Evolutionary conservation across 2,797 vertebrate species (phyloP).

Genomic region (Tauraco hartlaubi): DNA sequence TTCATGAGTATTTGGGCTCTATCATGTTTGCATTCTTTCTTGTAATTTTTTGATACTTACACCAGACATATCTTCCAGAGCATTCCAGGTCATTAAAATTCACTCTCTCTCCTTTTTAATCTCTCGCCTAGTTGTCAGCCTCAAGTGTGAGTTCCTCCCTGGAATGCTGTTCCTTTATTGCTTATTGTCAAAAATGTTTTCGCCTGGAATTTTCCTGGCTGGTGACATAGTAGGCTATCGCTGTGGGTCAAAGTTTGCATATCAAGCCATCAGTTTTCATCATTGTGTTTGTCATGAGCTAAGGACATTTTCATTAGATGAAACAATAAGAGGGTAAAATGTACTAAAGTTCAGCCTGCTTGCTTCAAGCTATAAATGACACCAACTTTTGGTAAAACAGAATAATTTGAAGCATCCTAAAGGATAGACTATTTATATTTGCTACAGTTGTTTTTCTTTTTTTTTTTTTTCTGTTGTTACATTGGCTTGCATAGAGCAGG

Average conservation of each 20-base stretch:
- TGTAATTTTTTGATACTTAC: slow-evolving; percentile 40
- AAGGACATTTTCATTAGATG: neutral
- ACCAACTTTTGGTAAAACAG: neutral
- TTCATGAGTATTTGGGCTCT: rapidly evolving
- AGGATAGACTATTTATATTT: neutral
- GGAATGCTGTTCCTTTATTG: slow-evolving; percentile 73
- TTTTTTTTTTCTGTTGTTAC: neutral
- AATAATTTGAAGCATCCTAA: neutral
- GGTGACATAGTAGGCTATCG: slow-evolving; percentile 47
- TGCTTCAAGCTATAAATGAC: neutral
- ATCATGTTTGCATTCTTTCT: neutral
- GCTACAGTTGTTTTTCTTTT: neutral
- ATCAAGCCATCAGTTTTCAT: slow-evolving; percentile 71
- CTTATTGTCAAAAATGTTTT: slow-evolving; percentile 64
- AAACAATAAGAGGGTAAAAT: neutral
- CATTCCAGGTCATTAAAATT: slow-evolving; percentile 66
- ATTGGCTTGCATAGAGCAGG: neutral
- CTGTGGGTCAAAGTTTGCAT: slow-evolving; percentile 71
- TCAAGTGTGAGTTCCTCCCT: slow-evolving; percentile 53
- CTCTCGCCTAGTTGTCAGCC: slow-evolving; percentile 22
- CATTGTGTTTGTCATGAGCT: slow-evolving; percentile 59
- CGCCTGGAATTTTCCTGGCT: slow-evolving; percentile 37
- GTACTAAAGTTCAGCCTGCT: neutral
- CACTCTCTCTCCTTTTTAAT: slow-evolving; percentile 32
- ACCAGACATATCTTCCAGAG: slow-evolving; percentile 38